Evolutionary conservation across 2,797 vertebrate genomes (phyloP), one percentile per base, ranked within the genome.

Genomic region (Tiaroga cobitis): DNA sequence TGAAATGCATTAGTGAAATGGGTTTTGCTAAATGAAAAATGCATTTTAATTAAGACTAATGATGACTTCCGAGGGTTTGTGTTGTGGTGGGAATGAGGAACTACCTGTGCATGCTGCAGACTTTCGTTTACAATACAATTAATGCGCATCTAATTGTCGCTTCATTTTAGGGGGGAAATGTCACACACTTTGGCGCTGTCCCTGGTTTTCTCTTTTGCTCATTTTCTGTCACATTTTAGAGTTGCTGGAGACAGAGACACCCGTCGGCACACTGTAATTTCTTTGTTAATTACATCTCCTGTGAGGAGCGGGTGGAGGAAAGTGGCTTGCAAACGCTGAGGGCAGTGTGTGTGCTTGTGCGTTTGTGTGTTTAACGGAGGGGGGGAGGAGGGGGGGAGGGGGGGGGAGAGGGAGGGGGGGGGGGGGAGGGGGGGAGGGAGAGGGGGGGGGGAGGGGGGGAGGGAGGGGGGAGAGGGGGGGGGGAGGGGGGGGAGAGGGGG

Each of bases 251-350:
- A 93, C 93, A 92, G 87, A 88, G 87, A 74, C 83, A 87, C 92
- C 93, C 93, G 63, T 84, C 86, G 93, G 90, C 89, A 80, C 88
- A 88, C 93, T 93, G 92, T 95, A 91, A 94, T 95, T 93, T 95
- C 93, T 95, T 94, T 94, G 94, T 95, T 96, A 95, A 95, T 96
- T 96, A 93, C 94, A 90, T 95, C 94, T 95, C 94, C 87, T 78
- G 93, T 93, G 94, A 95, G 80, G 83, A 86, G 87, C 87, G 91
- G 81, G 90, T 90, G 89, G 77, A 91, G 84, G 88, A 91, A 90
- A 92, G 67, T 51, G n/a, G 19, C 41, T 43, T 3, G 63, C 26
- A 63, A 68, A 80, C 10, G 85, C 86, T 70, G 68, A 77, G 73
- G 88, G 87, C 83, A 85, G 46, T 82, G 80, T 85, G 80, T 82